Conservation (phyloP, 2,888 invertebrate species). For the Scaptomyza tumidula region DNA sequence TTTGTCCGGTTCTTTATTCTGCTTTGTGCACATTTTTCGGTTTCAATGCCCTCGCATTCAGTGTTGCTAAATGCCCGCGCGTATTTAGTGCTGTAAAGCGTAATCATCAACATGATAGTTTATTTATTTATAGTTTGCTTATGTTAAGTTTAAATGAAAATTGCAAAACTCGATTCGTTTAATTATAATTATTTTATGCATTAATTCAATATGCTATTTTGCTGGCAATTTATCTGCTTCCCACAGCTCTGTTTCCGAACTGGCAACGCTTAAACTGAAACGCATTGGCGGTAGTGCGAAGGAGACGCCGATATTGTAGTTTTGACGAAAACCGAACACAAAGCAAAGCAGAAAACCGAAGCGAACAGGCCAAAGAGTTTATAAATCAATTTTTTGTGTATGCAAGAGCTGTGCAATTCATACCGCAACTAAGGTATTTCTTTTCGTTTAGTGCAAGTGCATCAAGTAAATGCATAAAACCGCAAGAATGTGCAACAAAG, state of each 20-base stretch:
- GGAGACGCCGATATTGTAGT: slow-evolving; percentile 58
- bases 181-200: neutral
- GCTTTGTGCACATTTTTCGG: slow-evolving; percentile 65
- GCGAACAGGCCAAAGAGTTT: slow-evolving; percentile 75
- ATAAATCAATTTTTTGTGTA: slow-evolving; percentile 84
- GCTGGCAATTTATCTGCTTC: slow-evolving; percentile 9
- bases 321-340: slow-evolving; percentile 76
- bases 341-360: slow-evolving; percentile 78
- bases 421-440: slow-evolving; percentile 73
- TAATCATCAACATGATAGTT: neutral
- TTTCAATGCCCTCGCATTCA: slow-evolving; percentile 69
- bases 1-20: slow-evolving; percentile 76
- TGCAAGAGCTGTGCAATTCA: slow-evolving; percentile 77
- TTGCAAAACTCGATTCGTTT: neutral
- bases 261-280: slow-evolving; percentile 53
- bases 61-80: slow-evolving; percentile 50
- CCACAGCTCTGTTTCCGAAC: slow-evolving; percentile 20
- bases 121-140: slow-evolving; percentile 15
- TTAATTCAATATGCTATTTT: slow-evolving; percentile 5
- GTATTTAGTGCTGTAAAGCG: slow-evolving; percentile 39
- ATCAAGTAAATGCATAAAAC: slow-evolving; percentile 19
- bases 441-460: slow-evolving; percentile 33
- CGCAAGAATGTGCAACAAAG: slow-evolving; percentile 20
- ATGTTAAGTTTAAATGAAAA: neutral
- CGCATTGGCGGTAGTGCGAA: slow-evolving; percentile 44